Percentiles rank a stretch among this genome's conserved stretches.
Conservation (phyloP, 2,888 invertebrate genomes). For the Perizoma flavofasciatum region DNA sequence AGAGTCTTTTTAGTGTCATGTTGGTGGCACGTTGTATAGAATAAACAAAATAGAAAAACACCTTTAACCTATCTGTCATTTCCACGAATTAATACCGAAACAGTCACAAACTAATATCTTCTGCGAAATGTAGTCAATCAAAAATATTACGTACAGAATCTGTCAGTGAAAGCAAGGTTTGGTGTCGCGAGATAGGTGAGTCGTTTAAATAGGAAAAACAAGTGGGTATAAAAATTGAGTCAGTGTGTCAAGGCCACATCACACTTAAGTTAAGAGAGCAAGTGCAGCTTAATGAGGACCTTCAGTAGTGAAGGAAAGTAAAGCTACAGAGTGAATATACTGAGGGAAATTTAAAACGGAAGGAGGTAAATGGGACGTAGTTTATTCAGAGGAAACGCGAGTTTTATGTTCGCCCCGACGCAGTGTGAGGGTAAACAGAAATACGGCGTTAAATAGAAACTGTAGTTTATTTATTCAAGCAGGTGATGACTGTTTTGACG, state of each 20-base stretch:
- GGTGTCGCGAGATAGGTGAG: slow-evolving; percentile 3
- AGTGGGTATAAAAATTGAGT: slow-evolving; percentile 39
- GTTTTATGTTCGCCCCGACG: slow-evolving; percentile 20
- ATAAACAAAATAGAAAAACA: no score
- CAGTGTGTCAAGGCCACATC: slow-evolving; percentile 67
- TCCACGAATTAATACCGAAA: no score
- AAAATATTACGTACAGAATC: neutral
- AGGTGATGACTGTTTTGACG: slow-evolving; percentile 6
- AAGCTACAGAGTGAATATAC: slow-evolving; percentile 33
- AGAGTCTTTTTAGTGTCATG: no score
- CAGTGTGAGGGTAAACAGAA: slow-evolving; percentile 4
- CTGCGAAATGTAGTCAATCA: no score
- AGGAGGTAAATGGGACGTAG: slow-evolving; percentile 23
- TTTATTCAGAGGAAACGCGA: slow-evolving; percentile 26
- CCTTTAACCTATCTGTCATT: no score
- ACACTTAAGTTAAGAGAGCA: slow-evolving; percentile 55
- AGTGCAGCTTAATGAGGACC: slow-evolving; percentile 60
- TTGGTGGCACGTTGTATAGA: no score
- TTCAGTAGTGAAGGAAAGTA: slow-evolving; percentile 26
- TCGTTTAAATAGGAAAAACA: slow-evolving; percentile 11
- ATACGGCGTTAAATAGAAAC: slow-evolving; percentile 19
- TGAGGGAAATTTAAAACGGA: slow-evolving; percentile 33
- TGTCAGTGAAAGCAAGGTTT: neutral
- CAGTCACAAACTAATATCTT: no score
- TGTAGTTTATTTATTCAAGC: slow-evolving; percentile 12